A percentile compares a stretch with the other conserved stretches of the same genome.
Conservation (phyloP, 2,888 invertebrate species). For the Drosophila siamana region DNA sequence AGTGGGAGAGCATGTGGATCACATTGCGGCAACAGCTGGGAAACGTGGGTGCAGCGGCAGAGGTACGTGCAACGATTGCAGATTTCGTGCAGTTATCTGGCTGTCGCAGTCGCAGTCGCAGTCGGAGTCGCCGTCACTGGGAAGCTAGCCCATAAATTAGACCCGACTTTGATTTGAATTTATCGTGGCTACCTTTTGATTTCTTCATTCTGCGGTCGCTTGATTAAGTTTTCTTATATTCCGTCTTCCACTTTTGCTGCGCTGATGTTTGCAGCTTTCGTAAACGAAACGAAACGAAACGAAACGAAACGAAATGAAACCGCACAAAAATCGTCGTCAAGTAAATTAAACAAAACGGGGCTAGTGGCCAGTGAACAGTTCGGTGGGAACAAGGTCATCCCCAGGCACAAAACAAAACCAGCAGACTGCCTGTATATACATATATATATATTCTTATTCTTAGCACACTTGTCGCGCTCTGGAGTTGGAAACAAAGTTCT, state of each 20-base stretch:
- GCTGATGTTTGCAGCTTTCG: constrained; percentile 32
- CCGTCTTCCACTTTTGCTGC: constrained; percentile 33
- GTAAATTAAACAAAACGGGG: constrained; percentile 45
- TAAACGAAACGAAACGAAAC: constrained; percentile 28
- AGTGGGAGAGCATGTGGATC: constrained; percentile 1
- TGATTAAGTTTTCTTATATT: constrained; percentile 51
- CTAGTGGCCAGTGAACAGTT: constrained; percentile 45
- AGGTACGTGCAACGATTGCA: constrained; percentile 60
- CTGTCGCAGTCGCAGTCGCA: constrained; percentile 2
- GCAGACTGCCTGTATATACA: not conserved
- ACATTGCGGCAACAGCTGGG: constrained; percentile 26
- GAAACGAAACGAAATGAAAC: constrained; percentile 36
- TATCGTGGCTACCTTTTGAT: constrained; percentile 53
- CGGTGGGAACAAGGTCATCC: constrained; percentile 66
- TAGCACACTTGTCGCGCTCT: constrained; percentile 6
- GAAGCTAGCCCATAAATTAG: constrained; percentile 51
- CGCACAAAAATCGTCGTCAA: constrained; percentile 43
- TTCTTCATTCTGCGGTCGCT: constrained; percentile 53
- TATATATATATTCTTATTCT: constrained; percentile 13
- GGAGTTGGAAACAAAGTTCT: constrained; percentile 26
- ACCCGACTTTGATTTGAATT: constrained; percentile 60
- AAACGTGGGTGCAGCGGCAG: constrained; percentile 59
- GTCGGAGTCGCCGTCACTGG: constrained; percentile 16
- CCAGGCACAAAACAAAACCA: constrained; percentile 1
- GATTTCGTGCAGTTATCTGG: constrained; percentile 38